Conservation (phyloP, 2,888 invertebrate genomes). For the Andrena trimmerana region DNA sequence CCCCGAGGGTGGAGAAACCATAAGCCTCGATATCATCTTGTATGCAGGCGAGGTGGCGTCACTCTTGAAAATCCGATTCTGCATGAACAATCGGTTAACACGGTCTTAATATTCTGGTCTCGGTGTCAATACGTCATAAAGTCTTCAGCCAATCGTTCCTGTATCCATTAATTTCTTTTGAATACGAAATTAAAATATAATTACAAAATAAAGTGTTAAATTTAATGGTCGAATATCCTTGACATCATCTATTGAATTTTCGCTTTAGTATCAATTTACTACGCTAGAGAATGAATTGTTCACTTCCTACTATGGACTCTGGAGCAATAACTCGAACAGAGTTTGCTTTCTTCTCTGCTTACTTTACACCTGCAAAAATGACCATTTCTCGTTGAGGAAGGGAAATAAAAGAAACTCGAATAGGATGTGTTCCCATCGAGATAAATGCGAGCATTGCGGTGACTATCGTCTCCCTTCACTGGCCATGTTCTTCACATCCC, state of each 20-base stretch:
- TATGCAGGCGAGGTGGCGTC: conserved; percentile 44
- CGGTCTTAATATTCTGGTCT: not conserved
- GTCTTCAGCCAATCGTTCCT: too few species aligned
- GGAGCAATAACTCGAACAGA: not conserved
- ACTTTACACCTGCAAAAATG: conserved; percentile 37
- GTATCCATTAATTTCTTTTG: too few species aligned
- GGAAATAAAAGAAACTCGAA: conserved; percentile 24
- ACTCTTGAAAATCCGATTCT: conserved; percentile 32
- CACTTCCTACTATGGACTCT: too few species aligned
- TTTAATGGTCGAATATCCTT: too few species aligned
- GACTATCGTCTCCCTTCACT: conserved; percentile 62
- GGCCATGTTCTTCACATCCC: conserved; percentile 61
- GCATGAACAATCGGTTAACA: conserved; percentile 46
- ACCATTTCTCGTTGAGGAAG: conserved; percentile 1
- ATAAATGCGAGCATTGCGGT: conserved; percentile 64
- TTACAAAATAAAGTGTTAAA: too few species aligned
- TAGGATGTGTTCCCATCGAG: conserved; percentile 51
- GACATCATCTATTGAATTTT: too few species aligned
- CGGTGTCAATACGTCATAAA: too few species aligned
- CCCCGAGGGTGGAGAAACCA: conserved; percentile 58
- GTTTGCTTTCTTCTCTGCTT: conserved; percentile 30
- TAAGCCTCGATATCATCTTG: conserved; percentile 57
- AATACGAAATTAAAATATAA: too few species aligned
- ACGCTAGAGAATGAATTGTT: too few species aligned
- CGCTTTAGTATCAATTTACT: too few species aligned